These are phyloP conservation scores for Globia sparganii DNA, from an alignment of 2,888 invertebrate genomes.

Conservation along the genomic window DNA sequence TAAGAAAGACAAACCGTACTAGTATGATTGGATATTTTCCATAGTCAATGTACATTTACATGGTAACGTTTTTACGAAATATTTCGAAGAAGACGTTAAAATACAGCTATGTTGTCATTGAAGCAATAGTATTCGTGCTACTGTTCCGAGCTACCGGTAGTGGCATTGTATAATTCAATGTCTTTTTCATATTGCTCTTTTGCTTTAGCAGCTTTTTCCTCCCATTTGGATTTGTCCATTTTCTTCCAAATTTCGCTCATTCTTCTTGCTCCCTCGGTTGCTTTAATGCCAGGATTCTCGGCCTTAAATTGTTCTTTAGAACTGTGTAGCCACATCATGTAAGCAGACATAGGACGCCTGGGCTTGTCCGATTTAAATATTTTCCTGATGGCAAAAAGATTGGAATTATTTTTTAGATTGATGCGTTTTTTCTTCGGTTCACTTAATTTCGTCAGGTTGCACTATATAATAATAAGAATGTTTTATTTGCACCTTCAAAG, in stretches of 20 bases:
- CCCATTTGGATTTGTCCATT: slow-evolving; percentile 97
- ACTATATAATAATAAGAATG: too few relatives aligned
- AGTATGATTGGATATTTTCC: neutral
- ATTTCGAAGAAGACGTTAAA: neutral
- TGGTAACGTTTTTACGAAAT: slow-evolving; percentile 5
- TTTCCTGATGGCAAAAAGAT: slow-evolving; percentile 80
- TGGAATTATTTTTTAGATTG: slow-evolving; percentile 21
- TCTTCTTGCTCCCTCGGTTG: slow-evolving; percentile 97
- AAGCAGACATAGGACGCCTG: slow-evolving; percentile 97
- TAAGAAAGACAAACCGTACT: neutral
- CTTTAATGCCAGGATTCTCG: slow-evolving; percentile 96
- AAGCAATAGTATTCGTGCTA: neutral
- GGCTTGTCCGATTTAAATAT: slow-evolving; percentile 95
- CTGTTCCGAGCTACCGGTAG: slow-evolving; percentile 90
- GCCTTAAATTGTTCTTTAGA: slow-evolving; percentile 96
- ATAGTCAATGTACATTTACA: neutral
- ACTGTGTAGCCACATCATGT: slow-evolving; percentile 98
- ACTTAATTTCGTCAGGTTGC: slow-evolving; percentile 1
- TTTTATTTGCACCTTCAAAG: too few relatives aligned
- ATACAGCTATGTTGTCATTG: neutral
- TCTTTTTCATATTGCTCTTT: slow-evolving; percentile 97
- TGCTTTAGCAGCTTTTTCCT: slow-evolving; percentile 96
- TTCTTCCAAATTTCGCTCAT: slow-evolving; percentile 98
- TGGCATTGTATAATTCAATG: slow-evolving; percentile 96
- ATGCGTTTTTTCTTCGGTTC: neutral